These are phyloP conservation scores for Nipponia nippon DNA, from an alignment of 2,113 vertebrate species.

Conservation along the genomic window DNA sequence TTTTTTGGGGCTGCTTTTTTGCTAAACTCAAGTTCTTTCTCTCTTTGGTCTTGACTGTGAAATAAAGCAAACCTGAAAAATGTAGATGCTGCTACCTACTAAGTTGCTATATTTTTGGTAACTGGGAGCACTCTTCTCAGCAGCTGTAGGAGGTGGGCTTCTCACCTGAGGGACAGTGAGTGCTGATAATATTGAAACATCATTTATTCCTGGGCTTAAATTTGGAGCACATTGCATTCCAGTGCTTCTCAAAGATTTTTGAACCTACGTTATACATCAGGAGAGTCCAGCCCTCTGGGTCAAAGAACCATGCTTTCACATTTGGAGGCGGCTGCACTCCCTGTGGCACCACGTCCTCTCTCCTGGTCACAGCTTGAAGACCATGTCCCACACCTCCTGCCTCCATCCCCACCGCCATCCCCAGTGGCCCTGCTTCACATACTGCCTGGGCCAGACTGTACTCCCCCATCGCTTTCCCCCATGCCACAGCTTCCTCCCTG, in stretches of 20 bases:
- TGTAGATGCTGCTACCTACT: neutral
- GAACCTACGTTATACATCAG: neutral
- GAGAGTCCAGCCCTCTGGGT: no score
- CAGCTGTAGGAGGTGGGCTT: neutral
- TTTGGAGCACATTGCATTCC: neutral
- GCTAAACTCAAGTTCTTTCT: neutral
- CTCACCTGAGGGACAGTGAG: neutral
- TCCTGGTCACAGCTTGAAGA: neutral
- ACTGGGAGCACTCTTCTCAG: neutral
- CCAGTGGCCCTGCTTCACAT: fast-evolving
- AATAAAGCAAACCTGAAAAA: neutral
- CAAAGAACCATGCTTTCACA: fast-evolving
- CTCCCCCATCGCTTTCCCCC: fast-evolving
- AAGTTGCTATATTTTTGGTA: neutral
- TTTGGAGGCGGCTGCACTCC: fast-evolving
- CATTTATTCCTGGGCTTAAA: neutral
- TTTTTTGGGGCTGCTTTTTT: no score
- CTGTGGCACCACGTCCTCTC: neutral
- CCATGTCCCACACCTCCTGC: neutral
- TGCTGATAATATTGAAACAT: neutral
- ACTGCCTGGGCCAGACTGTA: neutral
- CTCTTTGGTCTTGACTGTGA: neutral
- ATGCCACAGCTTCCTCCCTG: neutral
- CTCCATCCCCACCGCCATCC: neutral
- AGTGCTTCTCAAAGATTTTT: neutral